These are phyloP conservation scores for Lepidochitona cinerea DNA, from an alignment of 2,888 invertebrate species.

Conservation along the genomic window DNA sequence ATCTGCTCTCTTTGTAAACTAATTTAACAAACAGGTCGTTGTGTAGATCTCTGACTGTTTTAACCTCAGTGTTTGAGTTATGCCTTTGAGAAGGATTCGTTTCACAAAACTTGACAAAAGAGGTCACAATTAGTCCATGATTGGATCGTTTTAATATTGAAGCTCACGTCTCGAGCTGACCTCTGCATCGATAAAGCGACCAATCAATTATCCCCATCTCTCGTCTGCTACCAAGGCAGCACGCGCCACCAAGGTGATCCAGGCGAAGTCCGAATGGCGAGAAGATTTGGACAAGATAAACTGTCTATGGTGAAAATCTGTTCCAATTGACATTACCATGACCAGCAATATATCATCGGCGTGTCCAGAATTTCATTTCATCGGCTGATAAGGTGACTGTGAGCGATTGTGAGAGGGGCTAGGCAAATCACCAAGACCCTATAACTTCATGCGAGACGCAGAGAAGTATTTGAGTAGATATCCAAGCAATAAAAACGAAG, in stretches of 20 bases:
- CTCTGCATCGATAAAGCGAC: background rate
- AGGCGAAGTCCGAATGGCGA: background rate
- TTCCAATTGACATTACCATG: background rate
- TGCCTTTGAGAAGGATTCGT: background rate
- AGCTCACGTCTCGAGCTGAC: background rate
- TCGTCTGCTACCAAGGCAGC: background rate
- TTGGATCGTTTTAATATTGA: background rate
- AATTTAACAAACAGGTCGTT: too few relatives aligned
- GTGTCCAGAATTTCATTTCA: constrained; percentile 1
- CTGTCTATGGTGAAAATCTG: background rate
- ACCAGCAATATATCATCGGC: background rate
- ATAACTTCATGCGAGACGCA: too few relatives aligned
- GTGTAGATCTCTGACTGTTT: too few relatives aligned
- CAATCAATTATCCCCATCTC: background rate
- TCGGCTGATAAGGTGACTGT: background rate
- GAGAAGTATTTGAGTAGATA: too few relatives aligned
- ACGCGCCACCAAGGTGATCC: background rate
- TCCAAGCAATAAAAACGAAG: too few relatives aligned
- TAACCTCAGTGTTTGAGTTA: background rate
- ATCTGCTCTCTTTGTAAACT: too few relatives aligned
- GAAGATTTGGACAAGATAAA: background rate
- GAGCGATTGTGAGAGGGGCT: background rate
- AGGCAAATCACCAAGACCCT: too few relatives aligned
- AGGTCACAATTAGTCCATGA: background rate
- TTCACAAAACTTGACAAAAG: background rate